Conservation (phyloP, 2,113 vertebrate species). For the Aspidoscelis tigris region DNA sequence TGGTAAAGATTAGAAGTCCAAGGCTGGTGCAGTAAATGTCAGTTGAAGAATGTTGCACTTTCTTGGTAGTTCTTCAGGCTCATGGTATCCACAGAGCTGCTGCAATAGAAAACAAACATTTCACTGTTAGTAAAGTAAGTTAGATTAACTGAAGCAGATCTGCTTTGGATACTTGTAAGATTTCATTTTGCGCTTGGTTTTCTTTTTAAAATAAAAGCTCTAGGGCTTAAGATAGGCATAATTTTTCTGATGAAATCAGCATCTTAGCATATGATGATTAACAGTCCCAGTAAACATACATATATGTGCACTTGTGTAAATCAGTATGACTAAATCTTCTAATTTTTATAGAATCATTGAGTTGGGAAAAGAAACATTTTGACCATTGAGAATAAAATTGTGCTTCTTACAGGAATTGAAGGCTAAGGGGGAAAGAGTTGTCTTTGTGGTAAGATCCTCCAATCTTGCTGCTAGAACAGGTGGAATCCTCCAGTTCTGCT, state of each 20-base stretch:
- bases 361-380: too few species aligned
- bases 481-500: too few species aligned
- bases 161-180: not conserved
- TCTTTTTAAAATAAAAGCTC: not conserved
- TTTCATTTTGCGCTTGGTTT: constrained; percentile 32
- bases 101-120: rapidly evolving
- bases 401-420: too few species aligned
- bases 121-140: constrained; percentile 35
- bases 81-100: constrained; percentile 61
- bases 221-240: not conserved
- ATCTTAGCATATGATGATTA: not conserved
- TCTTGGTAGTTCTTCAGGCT: constrained; percentile 72
- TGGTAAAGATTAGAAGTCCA: constrained; percentile 95
- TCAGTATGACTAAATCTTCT: too few species aligned
- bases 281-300: not conserved
- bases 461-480: too few species aligned
- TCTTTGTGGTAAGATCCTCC: too few species aligned
- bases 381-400: too few species aligned
- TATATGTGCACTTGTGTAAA: too few species aligned
- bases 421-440: too few species aligned
- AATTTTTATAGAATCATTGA: too few species aligned
- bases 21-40: constrained; percentile 87
- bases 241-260: not conserved
- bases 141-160: constrained; percentile 38
- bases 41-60: constrained; percentile 79